Evolutionary conservation across 2,113 vertebrate genomes (phyloP).

Genomic region (Ellobius talpinus): DNA sequence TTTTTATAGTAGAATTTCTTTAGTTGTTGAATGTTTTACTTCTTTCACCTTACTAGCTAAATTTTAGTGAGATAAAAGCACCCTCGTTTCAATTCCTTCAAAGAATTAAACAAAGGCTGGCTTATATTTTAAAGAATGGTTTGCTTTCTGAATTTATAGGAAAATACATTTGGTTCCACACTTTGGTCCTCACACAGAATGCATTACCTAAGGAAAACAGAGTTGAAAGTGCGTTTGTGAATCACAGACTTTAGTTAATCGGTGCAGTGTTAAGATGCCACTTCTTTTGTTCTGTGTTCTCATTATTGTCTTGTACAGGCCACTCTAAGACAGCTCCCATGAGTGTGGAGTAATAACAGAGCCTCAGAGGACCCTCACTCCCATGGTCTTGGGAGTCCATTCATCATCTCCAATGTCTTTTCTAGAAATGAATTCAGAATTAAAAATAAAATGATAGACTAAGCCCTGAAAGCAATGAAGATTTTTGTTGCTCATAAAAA

Average conservation of each 20-base stretch:
- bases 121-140: constrained; percentile 27
- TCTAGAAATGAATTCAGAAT: background rate
- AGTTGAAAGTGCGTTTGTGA: constrained; percentile 47
- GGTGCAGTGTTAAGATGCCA: background rate
- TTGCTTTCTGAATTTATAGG: constrained; percentile 6
- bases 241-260: constrained; percentile 46
- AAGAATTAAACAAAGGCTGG: background rate
- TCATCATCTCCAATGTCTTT: constrained; percentile 1
- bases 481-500: constrained; percentile 49
- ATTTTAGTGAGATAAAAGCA: constrained; percentile 23
- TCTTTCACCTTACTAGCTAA: constrained; percentile 34
- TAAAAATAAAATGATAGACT: constrained; percentile 44
- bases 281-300: constrained; percentile 70
- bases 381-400: background rate
- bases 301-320: constrained; percentile 47
- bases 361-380: background rate
- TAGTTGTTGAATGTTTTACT: constrained; percentile 1
- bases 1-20: background rate
- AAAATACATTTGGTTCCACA: background rate
- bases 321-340: background rate
- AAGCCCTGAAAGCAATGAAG: background rate
- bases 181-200: background rate
- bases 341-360: background rate
- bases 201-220: background rate
- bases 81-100: background rate